Base-by-base conservation (phyloP, 1,140 invertebrate species). In the Calliphora vicina region DNA sequence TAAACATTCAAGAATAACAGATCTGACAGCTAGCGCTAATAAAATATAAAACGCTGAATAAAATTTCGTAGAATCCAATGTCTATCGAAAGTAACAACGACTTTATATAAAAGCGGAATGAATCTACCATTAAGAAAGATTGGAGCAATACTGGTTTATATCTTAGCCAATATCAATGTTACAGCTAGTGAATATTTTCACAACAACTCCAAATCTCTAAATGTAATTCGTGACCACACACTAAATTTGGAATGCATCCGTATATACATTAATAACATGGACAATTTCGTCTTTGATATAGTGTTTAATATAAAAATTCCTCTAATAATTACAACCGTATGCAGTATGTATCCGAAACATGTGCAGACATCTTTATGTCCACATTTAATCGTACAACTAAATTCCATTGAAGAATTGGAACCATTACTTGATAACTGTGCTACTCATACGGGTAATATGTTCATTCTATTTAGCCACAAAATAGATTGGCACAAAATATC, bases 381-480 rank as follows among this genome's bases (percentile, higher is more conserved):
- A 10, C 8, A 78, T 78, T 43, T 23, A 43, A 25, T 78, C 8
- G 4, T 45, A 8, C 8, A 78, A 25, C 23, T 71, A 35, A 26
- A 71, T 17, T n/a, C 61, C 1, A 9, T 8, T 8, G 81, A 43
- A 10, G 13, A 42, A 17, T 10, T 72, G 20, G 9, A 35, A 43
- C 8, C 12, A 1, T 13, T 43, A 1, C 20, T 73, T 15, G 61
- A 9, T 35, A 45, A 29, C n/a, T 23, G n/a, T 42, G 45, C 27
- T 20, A 78, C 81, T 12, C 20, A 45, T 0, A 57, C 20, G 23
- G 82, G 81, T 8, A 15, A 35, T 8, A 12, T 84, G n/a, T 71
- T 84, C 23, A 43, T 84, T 23, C 20, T 84, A 1, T 23, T 15
- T 23, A 45, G 10, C 6, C n/a, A 43, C 25, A 80, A 67, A 8